Evolutionary conservation across 1,140 invertebrate genomes (phyloP).

Genomic region (Heliothis virescens): DNA sequence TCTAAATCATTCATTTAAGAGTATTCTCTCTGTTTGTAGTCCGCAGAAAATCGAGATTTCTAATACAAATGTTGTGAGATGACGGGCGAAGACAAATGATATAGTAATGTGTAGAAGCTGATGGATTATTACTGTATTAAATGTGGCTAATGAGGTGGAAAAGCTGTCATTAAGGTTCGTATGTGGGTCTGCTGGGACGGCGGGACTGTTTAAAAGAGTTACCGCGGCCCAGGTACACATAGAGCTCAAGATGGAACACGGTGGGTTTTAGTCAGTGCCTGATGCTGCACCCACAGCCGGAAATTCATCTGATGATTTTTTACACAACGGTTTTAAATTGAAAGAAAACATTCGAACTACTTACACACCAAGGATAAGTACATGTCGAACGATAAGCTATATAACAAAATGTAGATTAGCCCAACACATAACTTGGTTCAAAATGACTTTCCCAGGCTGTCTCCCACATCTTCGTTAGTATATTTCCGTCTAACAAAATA

Average conservation of each 20-base stretch:
- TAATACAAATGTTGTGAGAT: slow-evolving; percentile 26
- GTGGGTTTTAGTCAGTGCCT: too few species aligned
- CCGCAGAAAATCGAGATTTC: slow-evolving; percentile 14
- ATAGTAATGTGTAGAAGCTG: slow-evolving; percentile 9
- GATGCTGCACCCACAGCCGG: too few species aligned
- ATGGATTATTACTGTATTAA: neutral
- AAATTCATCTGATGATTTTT: too few species aligned
- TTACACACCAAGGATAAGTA: too few species aligned
- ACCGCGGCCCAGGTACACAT: too few species aligned
- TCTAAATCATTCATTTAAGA: slow-evolving; percentile 23
- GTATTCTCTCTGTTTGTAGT: slow-evolving; percentile 10
- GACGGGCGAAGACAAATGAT: slow-evolving; percentile 32
- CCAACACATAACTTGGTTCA: neutral
- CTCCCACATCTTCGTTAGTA: neutral
- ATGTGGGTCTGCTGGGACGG: neutral
- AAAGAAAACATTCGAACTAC: too few species aligned
- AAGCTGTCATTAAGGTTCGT: slow-evolving; percentile 6
- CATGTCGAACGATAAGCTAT: too few species aligned
- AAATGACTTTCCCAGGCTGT: neutral
- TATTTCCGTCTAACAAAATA: neutral
- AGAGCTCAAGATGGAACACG: too few species aligned
- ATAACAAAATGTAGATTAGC: too few species aligned
- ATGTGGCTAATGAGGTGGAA: neutral
- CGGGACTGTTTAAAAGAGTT: too few species aligned
- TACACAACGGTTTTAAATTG: too few species aligned